These are phyloP conservation scores for Meteorus cinctellus DNA, from an alignment of 2,888 invertebrate genomes.

Conservation along the genomic window DNA sequence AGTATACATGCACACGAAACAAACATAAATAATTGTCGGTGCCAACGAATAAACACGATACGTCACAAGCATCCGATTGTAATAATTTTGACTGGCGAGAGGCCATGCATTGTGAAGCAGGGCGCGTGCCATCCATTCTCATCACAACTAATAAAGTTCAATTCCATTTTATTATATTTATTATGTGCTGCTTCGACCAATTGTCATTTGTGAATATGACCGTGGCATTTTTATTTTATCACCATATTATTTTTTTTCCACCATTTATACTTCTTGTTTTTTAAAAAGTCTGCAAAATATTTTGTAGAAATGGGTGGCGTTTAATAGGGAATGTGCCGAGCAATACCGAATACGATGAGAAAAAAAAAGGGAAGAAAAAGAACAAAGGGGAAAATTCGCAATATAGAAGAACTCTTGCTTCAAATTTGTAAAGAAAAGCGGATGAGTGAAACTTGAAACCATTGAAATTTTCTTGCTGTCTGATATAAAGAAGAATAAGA, in stretches of 20 bases:
- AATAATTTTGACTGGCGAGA: conserved; percentile 33
- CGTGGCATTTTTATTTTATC: neutral
- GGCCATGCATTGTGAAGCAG: neutral
- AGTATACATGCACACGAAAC: conserved; percentile 27
- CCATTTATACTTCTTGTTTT: neutral
- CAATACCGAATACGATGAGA: no score
- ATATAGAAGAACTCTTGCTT: no score
- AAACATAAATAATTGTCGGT: conserved; percentile 43
- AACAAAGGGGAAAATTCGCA: no score
- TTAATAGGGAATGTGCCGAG: no score
- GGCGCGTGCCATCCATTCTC: neutral
- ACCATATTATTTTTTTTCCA: neutral
- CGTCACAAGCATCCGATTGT: conserved; percentile 40
- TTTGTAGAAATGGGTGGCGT: no score
- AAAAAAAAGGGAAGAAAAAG: no score
- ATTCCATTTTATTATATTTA: conserved; percentile 4
- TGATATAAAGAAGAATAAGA: no score
- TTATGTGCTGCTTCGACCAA: neutral
- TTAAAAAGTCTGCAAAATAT: no score
- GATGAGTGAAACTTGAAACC: no score
- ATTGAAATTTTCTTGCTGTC: no score
- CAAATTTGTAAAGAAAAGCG: no score
- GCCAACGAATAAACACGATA: conserved; percentile 32
- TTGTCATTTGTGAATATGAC: neutral
- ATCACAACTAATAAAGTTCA: neutral